Evolutionary conservation across 2,888 invertebrate genomes (phyloP).

Genomic region (Julus scanicus): DNA sequence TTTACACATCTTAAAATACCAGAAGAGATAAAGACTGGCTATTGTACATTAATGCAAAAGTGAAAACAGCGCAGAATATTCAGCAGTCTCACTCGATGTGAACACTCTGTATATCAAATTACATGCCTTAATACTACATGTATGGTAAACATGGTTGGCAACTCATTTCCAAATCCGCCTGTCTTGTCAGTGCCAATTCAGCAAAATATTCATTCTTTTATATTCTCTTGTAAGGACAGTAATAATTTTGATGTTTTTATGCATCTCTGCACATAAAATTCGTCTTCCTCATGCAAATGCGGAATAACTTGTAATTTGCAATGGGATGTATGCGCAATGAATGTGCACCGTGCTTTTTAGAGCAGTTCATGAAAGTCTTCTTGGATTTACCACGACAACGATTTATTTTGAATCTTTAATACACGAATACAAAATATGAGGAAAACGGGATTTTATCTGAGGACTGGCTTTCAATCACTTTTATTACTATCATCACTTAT

Average conservation of each 20-base stretch:
- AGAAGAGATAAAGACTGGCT: background rate
- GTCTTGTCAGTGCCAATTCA: background rate
- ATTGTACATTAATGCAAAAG: background rate
- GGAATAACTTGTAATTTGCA: background rate
- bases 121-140: background rate
- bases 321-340: background rate
- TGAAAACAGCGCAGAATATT: background rate
- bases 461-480: too few relatives aligned
- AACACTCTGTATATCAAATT: background rate
- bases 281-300: slow-evolving; percentile 2
- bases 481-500: too few relatives aligned
- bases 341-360: background rate
- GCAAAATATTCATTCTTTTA: slow-evolving; percentile 19
- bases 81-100: background rate
- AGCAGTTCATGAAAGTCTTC: background rate
- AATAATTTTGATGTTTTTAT: slow-evolving; percentile 7
- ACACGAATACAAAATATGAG: background rate
- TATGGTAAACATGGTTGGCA: background rate
- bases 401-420: background rate
- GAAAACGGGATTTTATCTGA: too few relatives aligned
- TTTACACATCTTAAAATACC: background rate
- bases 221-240: background rate
- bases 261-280: slow-evolving; percentile 2
- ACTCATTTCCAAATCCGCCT: slow-evolving; percentile 10
- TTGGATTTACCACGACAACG: background rate